Percentiles rank a stretch among this genome's conserved stretches.
Evolutionary conservation across 2,888 invertebrate genomes (phyloP).

Genomic region (Spodoptera littoralis): DNA sequence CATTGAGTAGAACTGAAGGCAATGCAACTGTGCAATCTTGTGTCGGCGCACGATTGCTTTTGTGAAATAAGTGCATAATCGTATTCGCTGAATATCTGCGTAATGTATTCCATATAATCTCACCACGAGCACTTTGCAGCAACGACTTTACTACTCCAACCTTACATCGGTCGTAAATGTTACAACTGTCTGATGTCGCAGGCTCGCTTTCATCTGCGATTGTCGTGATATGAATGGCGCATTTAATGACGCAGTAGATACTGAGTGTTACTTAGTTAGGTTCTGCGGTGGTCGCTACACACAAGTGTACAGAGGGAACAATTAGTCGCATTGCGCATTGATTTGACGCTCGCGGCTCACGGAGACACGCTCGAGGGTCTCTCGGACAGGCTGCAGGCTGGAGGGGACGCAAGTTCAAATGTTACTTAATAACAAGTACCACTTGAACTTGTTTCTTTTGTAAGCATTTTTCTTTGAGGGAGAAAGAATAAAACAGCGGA

Average conservation of each 20-base stretch:
- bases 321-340: slow-evolving; percentile 51
- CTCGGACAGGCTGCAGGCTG: neutral
- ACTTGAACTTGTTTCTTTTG: slow-evolving; percentile 34
- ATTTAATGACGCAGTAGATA: slow-evolving; percentile 10
- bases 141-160: slow-evolving; percentile 10
- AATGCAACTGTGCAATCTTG: slow-evolving; percentile 39
- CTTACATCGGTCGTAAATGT: slow-evolving; percentile 22
- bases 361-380: slow-evolving; percentile 26
- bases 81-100: slow-evolving; percentile 27
- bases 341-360: slow-evolving; percentile 39
- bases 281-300: slow-evolving; percentile 12
- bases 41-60: slow-evolving; percentile 16
- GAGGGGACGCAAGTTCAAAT: slow-evolving; percentile 35
- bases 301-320: slow-evolving; percentile 33
- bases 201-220: neutral
- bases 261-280: slow-evolving; percentile 1
- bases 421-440: slow-evolving; percentile 23
- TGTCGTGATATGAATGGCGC: slow-evolving; percentile 5
- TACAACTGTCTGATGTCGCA: slow-evolving; percentile 12
- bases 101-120: slow-evolving; percentile 17
- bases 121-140: neutral
- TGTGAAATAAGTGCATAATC: slow-evolving; percentile 46
- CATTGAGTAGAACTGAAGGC: slow-evolving; percentile 29
- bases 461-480: slow-evolving; percentile 1
- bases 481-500: slow-evolving; percentile 2